These are phyloP conservation scores for Latrodectus geometricus DNA, from an alignment of 1,140 invertebrate genomes.

Conservation along the genomic window DNA sequence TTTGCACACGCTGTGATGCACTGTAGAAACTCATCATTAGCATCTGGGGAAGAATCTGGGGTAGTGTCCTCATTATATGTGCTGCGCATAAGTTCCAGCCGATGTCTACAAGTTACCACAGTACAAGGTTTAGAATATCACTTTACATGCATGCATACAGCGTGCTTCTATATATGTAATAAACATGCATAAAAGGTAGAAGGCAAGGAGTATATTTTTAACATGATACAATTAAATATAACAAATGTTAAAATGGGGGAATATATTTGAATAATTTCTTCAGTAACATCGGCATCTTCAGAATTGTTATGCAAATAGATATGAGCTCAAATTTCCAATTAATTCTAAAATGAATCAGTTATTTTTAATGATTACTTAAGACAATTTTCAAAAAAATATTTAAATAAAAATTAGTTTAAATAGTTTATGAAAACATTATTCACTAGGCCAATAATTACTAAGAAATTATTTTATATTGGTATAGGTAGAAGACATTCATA, in stretches of 20 bases:
- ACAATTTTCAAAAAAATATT: too few relatives aligned
- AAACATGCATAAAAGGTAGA: constrained; percentile 6
- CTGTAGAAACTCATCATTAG: constrained; percentile 80
- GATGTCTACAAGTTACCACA: constrained; percentile 78
- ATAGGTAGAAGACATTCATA: too few relatives aligned
- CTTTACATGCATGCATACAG: constrained; percentile 53
- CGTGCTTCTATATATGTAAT: constrained; percentile 26
- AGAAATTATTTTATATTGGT: too few relatives aligned
- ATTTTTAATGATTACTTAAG: too few relatives aligned
- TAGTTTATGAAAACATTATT: too few relatives aligned
- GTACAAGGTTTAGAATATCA: constrained; percentile 55
- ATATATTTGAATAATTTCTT: too few relatives aligned
- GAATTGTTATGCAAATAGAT: too few relatives aligned
- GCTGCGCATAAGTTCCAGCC: constrained; percentile 96
- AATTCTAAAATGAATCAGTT: too few relatives aligned
- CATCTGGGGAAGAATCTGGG: constrained; percentile 77
- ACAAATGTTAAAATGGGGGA: neutral
- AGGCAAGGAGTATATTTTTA: neutral
- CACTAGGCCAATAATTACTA: too few relatives aligned
- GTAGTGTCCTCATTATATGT: constrained; percentile 91
- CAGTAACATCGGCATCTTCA: too few relatives aligned
- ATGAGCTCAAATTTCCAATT: too few relatives aligned
- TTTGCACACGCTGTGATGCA: constrained; percentile 82
- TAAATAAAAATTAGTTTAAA: too few relatives aligned
- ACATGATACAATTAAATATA: neutral